Conservation (phyloP, 2,888 invertebrate species). For the Callosobruchus maculatus region DNA sequence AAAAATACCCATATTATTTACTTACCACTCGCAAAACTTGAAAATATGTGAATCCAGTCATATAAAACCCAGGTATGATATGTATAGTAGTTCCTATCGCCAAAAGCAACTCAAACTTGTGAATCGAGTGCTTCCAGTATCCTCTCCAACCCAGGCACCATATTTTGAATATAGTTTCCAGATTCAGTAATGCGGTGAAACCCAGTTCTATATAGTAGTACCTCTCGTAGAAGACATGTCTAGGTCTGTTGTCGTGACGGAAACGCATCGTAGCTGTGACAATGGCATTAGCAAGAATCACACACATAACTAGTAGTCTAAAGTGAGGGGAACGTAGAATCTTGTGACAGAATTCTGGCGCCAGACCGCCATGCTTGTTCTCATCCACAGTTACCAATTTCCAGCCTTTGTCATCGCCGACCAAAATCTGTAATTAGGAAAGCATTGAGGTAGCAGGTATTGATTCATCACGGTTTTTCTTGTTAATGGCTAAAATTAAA, state of each 20-base stretch:
- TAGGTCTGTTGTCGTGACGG: constrained; percentile 80
- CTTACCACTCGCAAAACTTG: constrained; percentile 59
- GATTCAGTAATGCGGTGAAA: constrained; percentile 90
- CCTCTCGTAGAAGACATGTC: constrained; percentile 80
- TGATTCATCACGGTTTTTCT: too few relatives aligned
- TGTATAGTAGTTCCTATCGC: constrained; percentile 93
- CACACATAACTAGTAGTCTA: constrained; percentile 87
- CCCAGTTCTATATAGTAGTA: constrained; percentile 94
- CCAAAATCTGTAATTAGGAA: constrained; percentile 63
- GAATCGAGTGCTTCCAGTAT: constrained; percentile 93
- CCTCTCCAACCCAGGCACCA: constrained; percentile 95
- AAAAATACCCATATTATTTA: neutral
- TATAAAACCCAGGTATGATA: constrained; percentile 86
- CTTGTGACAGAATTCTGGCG: constrained; percentile 81
- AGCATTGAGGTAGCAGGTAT: neutral
- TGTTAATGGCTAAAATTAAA: too few relatives aligned
- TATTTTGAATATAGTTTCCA: constrained; percentile 95
- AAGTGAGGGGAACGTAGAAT: constrained; percentile 89
- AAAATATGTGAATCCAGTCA: constrained; percentile 94
- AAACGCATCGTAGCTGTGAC: constrained; percentile 95
- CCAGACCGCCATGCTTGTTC: constrained; percentile 85
- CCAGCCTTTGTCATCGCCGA: constrained; percentile 94
- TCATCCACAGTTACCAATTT: constrained; percentile 94
- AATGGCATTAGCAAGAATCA: constrained; percentile 92
- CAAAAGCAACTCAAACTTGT: constrained; percentile 93